Evolutionary conservation across 1,140 invertebrate species (phyloP).

Genomic region (Trichonephila inaurata): DNA sequence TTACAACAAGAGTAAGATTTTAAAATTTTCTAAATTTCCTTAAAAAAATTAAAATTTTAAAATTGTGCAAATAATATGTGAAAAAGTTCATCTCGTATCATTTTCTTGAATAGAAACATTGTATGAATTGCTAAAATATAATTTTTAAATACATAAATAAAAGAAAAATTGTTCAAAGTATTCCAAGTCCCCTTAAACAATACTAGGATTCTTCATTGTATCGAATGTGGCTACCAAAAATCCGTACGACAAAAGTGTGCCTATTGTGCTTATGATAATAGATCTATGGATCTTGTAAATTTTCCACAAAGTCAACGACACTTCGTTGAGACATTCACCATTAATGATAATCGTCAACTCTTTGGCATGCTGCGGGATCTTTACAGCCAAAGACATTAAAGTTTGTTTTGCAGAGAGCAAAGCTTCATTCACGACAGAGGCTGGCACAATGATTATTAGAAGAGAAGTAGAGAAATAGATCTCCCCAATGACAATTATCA

Average conservation of each 20-base stretch:
- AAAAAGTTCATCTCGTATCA: no score
- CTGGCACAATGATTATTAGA: background rate
- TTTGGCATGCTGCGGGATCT: background rate
- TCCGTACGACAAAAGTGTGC: background rate
- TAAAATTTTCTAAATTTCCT: no score
- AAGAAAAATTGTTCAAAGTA: no score
- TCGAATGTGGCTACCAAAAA: background rate
- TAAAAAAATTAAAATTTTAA: no score
- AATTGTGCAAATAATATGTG: no score
- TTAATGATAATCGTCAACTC: background rate
- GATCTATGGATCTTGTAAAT: background rate
- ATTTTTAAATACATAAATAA: no score
- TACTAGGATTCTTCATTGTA: background rate
- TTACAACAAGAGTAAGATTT: no score
- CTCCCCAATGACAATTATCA: background rate
- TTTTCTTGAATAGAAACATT: no score
- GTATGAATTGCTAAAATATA: no score
- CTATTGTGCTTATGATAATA: background rate
- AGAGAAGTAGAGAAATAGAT: background rate
- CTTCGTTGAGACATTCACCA: background rate
- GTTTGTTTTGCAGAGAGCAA: background rate
- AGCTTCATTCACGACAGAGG: background rate
- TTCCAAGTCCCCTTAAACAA: no score
- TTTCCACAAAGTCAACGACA: background rate
- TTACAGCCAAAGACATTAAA: background rate